Percentiles rank a stretch among this genome's conserved stretches.
phyloP scores from a whole-genome alignment of 2,888 invertebrate genomes.

The Conops quadrifasciatus region DNA sequence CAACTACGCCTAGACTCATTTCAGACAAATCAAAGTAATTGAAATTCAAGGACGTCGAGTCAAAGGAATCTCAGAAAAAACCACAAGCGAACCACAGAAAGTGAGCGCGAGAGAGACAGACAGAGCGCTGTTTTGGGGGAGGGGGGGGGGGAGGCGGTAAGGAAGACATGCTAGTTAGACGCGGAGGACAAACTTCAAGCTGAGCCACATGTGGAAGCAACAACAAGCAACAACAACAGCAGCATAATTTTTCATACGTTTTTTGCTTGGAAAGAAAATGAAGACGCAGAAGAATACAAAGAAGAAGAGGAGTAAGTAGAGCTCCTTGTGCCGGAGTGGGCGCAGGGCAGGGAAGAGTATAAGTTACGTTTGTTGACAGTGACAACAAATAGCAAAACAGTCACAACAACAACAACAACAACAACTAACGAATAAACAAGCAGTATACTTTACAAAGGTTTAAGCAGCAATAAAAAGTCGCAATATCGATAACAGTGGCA shows the following conservation, averaged over 20 bases:
- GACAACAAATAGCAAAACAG: background rate
- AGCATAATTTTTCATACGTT: background rate
- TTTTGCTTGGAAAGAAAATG: no score
- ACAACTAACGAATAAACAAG: conserved; percentile 1
- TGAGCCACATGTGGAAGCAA: conserved; percentile 13
- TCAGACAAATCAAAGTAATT: conserved; percentile 26
- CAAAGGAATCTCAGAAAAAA: conserved; percentile 20
- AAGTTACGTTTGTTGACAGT: no score
- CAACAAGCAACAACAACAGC: background rate
- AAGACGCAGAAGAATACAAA: no score
- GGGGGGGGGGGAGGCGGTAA: no score
- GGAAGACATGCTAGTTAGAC: no score
- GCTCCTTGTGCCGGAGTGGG: no score
- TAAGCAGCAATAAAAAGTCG: conserved; percentile 26
- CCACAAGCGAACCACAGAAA: conserved; percentile 2
- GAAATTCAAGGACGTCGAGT: conserved; percentile 32
- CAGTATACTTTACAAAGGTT: background rate
- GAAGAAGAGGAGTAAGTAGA: no score
- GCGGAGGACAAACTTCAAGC: background rate
- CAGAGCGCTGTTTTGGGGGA: no score
- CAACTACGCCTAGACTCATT: conserved; percentile 21
- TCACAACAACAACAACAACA: conserved; percentile 9
- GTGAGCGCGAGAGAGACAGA: background rate
- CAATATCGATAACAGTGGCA: conserved; percentile 15
- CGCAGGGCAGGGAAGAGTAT: no score